Base-by-base conservation (phyloP, 2,113 vertebrate genomes). In the Bombycilla garrulus region DNA sequence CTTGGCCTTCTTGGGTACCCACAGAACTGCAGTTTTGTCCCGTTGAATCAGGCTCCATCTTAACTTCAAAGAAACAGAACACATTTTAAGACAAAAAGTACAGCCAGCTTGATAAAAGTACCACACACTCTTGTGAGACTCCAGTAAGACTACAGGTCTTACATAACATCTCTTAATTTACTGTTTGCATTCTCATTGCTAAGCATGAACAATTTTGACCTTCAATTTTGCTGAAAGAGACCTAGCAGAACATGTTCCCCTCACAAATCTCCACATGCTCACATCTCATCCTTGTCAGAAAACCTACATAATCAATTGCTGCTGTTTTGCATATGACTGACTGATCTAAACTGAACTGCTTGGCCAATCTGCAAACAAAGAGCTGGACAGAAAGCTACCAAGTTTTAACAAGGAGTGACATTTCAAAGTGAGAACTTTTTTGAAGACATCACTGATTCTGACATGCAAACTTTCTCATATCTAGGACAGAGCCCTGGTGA, bases 11-110 rank as follows among this genome's bases (percentile, higher is more conserved):
- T 73, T 98, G 98, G 54, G 97, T 92, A 19, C 97, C 92, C 13
- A 95, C 26, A 54, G 96, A 74, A 80, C 70, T 96, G 96, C 97
- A 98, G 79, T 74, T 97, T 4, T 97, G 95, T 79, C 87, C 97
- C 33, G 96, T 65, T 71, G 98, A 96, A 84, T 99, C 99, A 57
- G 99, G 99, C 97, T 99, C 99, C 16, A 98, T 98, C 97, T 99
- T 99, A 95, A 99, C 99, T 99, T 97, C 74, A 97, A 96, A 97
- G 94, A 95, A 94, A 97, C 38, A 89, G 71, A 97, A 82, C 81
- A 89, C 78, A 61, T 92, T 95, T 94, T 83, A 88, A 95, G 79
- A 76, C 57, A 88, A 73, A 56, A 74, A 74, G 67, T 56, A 88
- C 76, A 71, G 60, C 12, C 56, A 93, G 60, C 20, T 90, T 70